Conservation (phyloP, 2,797 vertebrate genomes). For the Acestrorhynchus altus region DNA sequence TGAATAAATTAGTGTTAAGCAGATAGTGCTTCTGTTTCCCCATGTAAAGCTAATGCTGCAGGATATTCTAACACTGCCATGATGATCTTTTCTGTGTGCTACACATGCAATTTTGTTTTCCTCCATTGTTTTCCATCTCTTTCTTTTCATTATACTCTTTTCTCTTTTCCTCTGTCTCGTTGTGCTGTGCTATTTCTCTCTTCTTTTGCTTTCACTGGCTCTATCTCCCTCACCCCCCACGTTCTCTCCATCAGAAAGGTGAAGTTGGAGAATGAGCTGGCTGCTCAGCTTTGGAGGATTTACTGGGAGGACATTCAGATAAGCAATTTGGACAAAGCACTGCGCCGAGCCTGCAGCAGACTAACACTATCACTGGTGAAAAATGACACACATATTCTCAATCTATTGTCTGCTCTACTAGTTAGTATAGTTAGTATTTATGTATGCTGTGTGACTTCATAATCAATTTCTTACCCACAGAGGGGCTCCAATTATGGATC, state of each 20-base stretch:
- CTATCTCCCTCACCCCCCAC: slow-evolving; percentile 18
- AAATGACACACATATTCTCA: background rate
- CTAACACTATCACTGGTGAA: slow-evolving; percentile 88
- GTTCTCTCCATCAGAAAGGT: slow-evolving; percentile 80
- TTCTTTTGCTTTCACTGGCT: slow-evolving; percentile 20
- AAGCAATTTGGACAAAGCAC: slow-evolving; percentile 84
- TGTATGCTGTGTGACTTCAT: slow-evolving; percentile 24
- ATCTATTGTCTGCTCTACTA: too few species aligned
- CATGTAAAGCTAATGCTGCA: background rate
- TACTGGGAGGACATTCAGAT: slow-evolving; percentile 89
- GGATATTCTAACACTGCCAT: background rate
- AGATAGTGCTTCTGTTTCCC: background rate
- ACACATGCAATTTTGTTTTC: slow-evolving; percentile 6
- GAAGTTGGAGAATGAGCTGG: slow-evolving; percentile 91
- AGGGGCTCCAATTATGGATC: slow-evolving; percentile 90
- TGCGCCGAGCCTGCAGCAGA: slow-evolving; percentile 84
- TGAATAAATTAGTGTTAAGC: background rate
- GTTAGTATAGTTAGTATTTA: background rate
- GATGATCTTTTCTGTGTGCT: slow-evolving; percentile 5
- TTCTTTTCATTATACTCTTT: background rate
- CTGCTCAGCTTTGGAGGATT: slow-evolving; percentile 88
- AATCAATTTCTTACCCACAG: slow-evolving; percentile 67
- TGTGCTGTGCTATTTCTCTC: slow-evolving; percentile 70
- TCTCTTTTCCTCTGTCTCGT: slow-evolving; percentile 15
- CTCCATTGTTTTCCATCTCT: slow-evolving; percentile 8